Conservation (phyloP, 2,797 vertebrate species). For the Myotis findleyi region DNA sequence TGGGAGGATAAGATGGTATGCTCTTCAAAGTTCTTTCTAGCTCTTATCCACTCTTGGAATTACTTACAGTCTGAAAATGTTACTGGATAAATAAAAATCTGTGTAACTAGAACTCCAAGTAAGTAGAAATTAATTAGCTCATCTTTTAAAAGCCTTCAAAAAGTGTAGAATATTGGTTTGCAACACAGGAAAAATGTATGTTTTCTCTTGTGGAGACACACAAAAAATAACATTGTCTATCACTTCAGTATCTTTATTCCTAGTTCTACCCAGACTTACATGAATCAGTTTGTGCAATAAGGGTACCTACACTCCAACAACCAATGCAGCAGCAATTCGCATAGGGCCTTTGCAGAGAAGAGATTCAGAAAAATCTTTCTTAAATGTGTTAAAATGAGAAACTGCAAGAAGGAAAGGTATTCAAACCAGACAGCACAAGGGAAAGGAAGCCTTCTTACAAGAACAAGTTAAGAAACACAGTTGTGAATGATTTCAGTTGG, state of each 20-base stretch:
- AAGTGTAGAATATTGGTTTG: background rate
- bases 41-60: conserved; percentile 10
- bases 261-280: background rate
- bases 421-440: background rate
- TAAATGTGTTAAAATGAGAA: conserved; percentile 53
- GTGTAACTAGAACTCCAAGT: conserved; percentile 27
- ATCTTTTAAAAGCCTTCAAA: background rate
- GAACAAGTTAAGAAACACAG: background rate
- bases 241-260: background rate
- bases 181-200: background rate
- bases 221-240: conserved; percentile 12
- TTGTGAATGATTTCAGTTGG: background rate
- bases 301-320: background rate
- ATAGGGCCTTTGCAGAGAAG: background rate
- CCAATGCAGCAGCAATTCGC: background rate
- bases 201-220: background rate
- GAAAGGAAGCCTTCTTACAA: background rate
- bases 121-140: background rate
- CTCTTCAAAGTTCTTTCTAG: conserved; percentile 1
- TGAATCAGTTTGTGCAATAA: background rate
- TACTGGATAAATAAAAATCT: conserved; percentile 29
- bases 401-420: background rate
- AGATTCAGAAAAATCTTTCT: background rate
- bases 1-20: background rate
- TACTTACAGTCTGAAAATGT: background rate